Evolutionary conservation across 2,888 invertebrate genomes (phyloP).

Genomic region (Leucania comma): DNA sequence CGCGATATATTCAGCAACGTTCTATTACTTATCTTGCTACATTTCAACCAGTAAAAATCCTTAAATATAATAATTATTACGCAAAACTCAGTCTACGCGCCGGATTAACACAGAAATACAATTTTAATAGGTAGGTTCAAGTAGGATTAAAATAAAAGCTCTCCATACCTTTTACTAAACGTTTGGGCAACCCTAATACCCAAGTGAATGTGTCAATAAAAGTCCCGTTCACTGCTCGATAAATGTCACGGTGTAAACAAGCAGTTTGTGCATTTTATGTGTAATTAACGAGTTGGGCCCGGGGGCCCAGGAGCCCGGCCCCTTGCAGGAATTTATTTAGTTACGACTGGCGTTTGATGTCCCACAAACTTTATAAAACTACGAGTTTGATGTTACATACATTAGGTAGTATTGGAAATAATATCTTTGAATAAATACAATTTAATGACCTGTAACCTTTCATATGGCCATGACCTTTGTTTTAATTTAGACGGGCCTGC

Average conservation of each 20-base stretch:
- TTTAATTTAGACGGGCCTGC: background rate
- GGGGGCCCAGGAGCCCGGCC: slow-evolving; percentile 32
- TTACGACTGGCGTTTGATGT: slow-evolving; percentile 13
- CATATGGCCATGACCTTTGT: background rate
- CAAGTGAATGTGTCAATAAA: slow-evolving; percentile 83
- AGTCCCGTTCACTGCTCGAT: slow-evolving; percentile 80
- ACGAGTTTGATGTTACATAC: background rate
- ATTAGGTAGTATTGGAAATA: background rate
- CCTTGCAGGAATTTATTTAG: slow-evolving; percentile 43
- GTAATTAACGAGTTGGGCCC: slow-evolving; percentile 77
- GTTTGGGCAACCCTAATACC: slow-evolving; percentile 66
- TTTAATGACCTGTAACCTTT: slow-evolving; percentile 7
- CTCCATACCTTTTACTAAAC: slow-evolving; percentile 8
- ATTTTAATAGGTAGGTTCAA: too few relatives aligned
- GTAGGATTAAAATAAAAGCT: slow-evolving; percentile 1
- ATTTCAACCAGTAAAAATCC: too few relatives aligned
- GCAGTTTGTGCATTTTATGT: slow-evolving; percentile 84
- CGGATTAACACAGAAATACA: background rate
- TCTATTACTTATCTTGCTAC: too few relatives aligned
- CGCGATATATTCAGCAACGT: too few relatives aligned
- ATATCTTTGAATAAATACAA: background rate
- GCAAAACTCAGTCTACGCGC: too few relatives aligned
- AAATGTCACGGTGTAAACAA: slow-evolving; percentile 82
- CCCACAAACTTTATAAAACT: slow-evolving; percentile 8
- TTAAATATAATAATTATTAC: too few relatives aligned